A percentile compares a stretch with the other conserved stretches of the same genome.
Conservation (phyloP, 2,888 invertebrate species). For the Drosophila ustulata region DNA sequence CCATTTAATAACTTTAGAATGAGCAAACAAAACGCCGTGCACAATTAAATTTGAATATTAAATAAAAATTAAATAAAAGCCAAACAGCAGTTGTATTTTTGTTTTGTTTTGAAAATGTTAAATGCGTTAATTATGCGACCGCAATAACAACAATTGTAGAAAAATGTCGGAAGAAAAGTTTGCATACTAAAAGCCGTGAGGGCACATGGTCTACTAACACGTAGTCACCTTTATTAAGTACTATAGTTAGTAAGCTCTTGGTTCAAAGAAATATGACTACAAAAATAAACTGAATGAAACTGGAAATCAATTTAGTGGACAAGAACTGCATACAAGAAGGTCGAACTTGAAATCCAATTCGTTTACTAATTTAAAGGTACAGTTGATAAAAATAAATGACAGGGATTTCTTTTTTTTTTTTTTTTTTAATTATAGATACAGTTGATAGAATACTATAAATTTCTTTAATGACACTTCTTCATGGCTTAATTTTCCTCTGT, state of each 20-base stretch:
- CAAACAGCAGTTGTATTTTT: constrained; percentile 20
- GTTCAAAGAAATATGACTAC: background rate
- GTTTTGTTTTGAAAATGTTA: constrained; percentile 29
- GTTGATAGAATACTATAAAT: too few relatives aligned
- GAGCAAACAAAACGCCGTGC: constrained; percentile 51
- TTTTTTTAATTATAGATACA: too few relatives aligned
- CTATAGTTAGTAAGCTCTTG: background rate
- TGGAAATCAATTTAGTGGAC: background rate
- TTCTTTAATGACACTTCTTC: too few relatives aligned
- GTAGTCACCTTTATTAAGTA: constrained; percentile 1
- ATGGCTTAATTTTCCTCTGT: too few relatives aligned
- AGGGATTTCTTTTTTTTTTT: too few relatives aligned
- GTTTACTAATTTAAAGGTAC: too few relatives aligned
- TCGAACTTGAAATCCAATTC: background rate
- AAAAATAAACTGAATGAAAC: background rate
- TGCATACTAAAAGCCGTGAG: constrained; percentile 22
- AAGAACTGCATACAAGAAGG: background rate
- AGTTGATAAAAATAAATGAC: too few relatives aligned
- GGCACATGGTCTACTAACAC: constrained; percentile 18
- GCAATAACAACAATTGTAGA: constrained; percentile 36
- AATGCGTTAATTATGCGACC: constrained; percentile 57
- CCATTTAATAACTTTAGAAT: constrained; percentile 73
- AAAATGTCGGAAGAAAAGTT: constrained; percentile 71
- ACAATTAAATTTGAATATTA: constrained; percentile 73
- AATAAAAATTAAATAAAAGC: constrained; percentile 49